A percentile compares a stretch with the other conserved stretches of the same genome.
Conservation (phyloP, 2,113 vertebrate species). For the Poeciliopsis retropinna region DNA sequence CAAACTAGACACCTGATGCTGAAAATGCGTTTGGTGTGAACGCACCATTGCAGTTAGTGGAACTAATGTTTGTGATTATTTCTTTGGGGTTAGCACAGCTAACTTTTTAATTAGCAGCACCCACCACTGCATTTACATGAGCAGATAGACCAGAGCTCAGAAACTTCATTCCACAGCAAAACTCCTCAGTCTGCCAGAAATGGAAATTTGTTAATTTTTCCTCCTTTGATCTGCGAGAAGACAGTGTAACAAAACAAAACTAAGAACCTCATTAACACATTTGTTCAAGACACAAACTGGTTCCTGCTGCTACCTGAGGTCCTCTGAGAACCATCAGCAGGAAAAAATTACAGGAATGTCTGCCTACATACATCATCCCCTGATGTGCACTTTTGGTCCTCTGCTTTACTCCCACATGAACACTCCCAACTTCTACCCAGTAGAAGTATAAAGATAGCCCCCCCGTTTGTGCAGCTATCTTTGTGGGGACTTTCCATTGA, state of each 20-base stretch:
- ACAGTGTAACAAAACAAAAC: not conserved
- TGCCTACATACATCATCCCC: slow-evolving; percentile 46
- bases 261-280: not conserved
- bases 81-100: too few relatives aligned
- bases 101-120: too few relatives aligned
- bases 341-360: slow-evolving; percentile 58
- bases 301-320: not conserved
- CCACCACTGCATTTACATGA: not conserved
- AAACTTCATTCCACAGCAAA: not conserved
- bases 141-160: not conserved
- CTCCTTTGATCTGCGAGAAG: not conserved
- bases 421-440: slow-evolving; percentile 20
- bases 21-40: too few relatives aligned
- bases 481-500: too few relatives aligned
- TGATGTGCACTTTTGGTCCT: slow-evolving; percentile 34
- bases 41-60: too few relatives aligned
- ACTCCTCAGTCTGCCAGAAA: not conserved
- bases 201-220: not conserved
- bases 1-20: too few relatives aligned
- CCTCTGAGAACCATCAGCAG: not conserved
- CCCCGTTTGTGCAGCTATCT: too few relatives aligned
- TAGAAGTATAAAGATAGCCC: too few relatives aligned
- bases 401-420: slow-evolving; percentile 49
- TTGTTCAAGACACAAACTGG: not conserved
- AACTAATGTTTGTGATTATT: too few relatives aligned